Evolutionary conservation across 2,797 vertebrate species (phyloP), one percentile per base, ranked within the genome.

Genomic region (Poeciliopsis paucimaculata): DNA sequence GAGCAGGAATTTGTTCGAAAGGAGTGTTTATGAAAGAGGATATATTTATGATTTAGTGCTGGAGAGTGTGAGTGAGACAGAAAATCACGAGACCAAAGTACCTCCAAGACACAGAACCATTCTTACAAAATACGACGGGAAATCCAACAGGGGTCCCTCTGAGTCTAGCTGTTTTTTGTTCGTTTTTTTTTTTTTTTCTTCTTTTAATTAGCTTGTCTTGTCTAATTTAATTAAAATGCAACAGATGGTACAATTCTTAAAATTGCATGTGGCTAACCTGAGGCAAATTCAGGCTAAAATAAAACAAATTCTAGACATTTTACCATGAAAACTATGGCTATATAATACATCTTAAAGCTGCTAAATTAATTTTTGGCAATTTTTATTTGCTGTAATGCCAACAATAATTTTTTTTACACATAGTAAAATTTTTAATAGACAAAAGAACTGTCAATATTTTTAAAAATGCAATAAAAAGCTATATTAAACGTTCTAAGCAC

Each of bases 1-100:
- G 94, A 94, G 91, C 73, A 92, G 92, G 94, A 95, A 94, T 95
- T 93, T 94, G 93, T 94, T 93, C 92, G 88, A 91, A 93, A 93
- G 88, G 86, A 90, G 91, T 94, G 93, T 94, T 95, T 94, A 94
- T 94, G 90, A 94, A 95, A 93, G 80, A 75, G 82, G 91, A 93
- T 94, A 92, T 94, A 94, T 94, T 94, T 94, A 92, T 93, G 91
- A 94, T 94, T 94, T 90, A 94, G 86, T 75, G 86, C 83, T 75
- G 51, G 72, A 90, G 79, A 72, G 78, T 41, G 74, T 15, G 60
- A 77, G 77, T 43, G 64, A 43, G 16, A 64, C 60, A 43, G 45
- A n/a, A 75, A 46, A n/a, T 34, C 28, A 49, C 36, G 15, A 39
- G 20, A 49, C 51, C 31, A 62, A 62, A 62, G 60, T 62, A 18